Evolutionary conservation across 2,797 vertebrate species (phyloP).

Genomic region (Coregonus ussuriensis): DNA sequence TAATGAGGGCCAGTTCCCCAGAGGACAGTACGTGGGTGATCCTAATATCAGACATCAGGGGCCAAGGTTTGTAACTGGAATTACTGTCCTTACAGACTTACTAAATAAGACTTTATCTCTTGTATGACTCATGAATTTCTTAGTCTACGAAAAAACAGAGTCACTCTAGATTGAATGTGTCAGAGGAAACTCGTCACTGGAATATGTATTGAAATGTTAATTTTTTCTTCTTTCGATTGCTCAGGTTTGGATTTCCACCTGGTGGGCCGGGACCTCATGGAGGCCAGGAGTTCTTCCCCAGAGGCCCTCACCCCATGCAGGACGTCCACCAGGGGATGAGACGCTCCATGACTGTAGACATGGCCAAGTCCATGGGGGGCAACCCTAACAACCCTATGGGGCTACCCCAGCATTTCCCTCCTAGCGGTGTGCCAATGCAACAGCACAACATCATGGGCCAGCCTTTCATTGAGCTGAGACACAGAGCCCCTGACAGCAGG

Average conservation of each 20-base stretch:
- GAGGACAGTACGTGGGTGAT: constrained; percentile 83
- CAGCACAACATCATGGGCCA: constrained; percentile 97
- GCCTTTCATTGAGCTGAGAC: constrained; percentile 93
- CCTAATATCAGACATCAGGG: constrained; percentile 85
- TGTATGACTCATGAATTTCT: neutral
- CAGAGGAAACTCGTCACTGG: neutral
- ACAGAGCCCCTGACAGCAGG: constrained; percentile 86
- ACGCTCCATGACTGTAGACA: constrained; percentile 86
- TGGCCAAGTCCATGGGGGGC: constrained; percentile 80
- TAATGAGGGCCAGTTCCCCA: constrained; percentile 83
- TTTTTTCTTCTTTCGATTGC: constrained; percentile 24
- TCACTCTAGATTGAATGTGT: neutral
- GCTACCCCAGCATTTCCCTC: constrained; percentile 85
- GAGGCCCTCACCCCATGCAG: constrained; percentile 85
- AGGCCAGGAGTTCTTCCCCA: constrained; percentile 85
- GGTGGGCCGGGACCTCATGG: constrained; percentile 78
- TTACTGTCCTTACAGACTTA: neutral
- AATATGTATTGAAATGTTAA: neutral
- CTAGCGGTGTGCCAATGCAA: constrained; percentile 85
- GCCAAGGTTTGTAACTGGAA: constrained; percentile 81
- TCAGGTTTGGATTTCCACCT: constrained; percentile 87
- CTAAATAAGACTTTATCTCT: neutral
- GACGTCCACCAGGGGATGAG: constrained; percentile 88
- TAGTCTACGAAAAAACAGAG: neutral
- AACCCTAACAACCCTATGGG: constrained; percentile 74